phyloP scores from a whole-genome alignment of 2,888 invertebrate genomes.

The Psylliodes chrysocephalus region DNA sequence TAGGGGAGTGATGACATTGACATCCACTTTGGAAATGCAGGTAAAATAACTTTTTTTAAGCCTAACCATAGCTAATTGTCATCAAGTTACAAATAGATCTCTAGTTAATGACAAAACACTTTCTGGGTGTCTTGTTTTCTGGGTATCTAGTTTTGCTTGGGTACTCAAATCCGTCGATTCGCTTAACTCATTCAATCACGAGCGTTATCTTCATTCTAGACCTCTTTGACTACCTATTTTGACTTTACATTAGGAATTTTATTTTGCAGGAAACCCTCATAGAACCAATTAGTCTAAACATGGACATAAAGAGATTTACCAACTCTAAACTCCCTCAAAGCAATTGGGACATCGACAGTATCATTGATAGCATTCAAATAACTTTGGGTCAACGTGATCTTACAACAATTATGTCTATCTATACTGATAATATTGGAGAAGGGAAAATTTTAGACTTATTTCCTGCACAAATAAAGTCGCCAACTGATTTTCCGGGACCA shows the following conservation, averaged over 20 bases:
- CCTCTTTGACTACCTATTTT: too few relatives aligned
- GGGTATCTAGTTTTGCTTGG: too few relatives aligned
- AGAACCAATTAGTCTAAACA: conserved; percentile 76
- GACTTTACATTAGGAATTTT: too few relatives aligned
- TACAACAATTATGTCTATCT: conserved; percentile 76
- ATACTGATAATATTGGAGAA: conserved; percentile 77
- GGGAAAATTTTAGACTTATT: conserved; percentile 67
- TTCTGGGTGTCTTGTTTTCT: too few relatives aligned
- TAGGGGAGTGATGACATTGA: conserved; percentile 77
- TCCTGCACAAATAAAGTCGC: conserved; percentile 55
- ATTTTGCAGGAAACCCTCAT: conserved; percentile 76
- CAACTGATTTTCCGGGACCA: conserved; percentile 37
- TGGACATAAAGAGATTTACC: conserved; percentile 77
- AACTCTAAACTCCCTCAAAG: conserved; percentile 63
- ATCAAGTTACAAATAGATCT: too few relatives aligned
- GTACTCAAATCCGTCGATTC: too few relatives aligned
- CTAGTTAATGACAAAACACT: too few relatives aligned
- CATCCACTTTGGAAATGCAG: conserved; percentile 78
- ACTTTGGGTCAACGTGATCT: conserved; percentile 82
- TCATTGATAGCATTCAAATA: conserved; percentile 73
- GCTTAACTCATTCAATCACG: too few relatives aligned
- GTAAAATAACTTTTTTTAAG: too few relatives aligned
- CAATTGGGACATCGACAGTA: conserved; percentile 71
- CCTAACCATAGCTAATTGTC: too few relatives aligned
- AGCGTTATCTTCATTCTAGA: too few relatives aligned